These are phyloP conservation scores for Saccostrea echinata DNA, from an alignment of 1,140 invertebrate genomes.

Conservation along the genomic window DNA sequence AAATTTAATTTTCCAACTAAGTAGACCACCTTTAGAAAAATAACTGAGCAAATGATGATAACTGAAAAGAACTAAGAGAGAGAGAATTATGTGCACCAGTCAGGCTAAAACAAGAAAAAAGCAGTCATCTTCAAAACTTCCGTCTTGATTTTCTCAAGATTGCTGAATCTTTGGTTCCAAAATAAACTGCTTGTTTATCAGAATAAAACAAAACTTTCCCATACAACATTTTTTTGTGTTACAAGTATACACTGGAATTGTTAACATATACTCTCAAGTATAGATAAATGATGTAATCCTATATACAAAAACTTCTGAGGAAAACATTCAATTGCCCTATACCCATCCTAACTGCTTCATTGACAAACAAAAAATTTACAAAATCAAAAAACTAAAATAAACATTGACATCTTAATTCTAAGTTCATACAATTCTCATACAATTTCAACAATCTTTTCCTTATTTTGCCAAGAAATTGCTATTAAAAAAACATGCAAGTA, in stretches of 20 bases:
- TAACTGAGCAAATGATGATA: not conserved
- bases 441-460: not conserved
- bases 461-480: not conserved
- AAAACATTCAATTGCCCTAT: constrained; percentile 2
- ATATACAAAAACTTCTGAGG: not conserved
- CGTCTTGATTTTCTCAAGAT: not conserved
- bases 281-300: constrained; percentile 36
- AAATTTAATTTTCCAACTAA: constrained; percentile 32
- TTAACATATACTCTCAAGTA: constrained; percentile 12
- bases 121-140: not conserved
- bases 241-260: constrained; percentile 31
- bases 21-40: not conserved
- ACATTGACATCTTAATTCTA: not conserved
- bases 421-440: not conserved
- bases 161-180: not conserved
- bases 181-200: constrained; percentile 9
- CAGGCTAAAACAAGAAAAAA: not conserved
- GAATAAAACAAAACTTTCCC: not conserved
- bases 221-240: constrained; percentile 4
- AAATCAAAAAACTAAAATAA: constrained; percentile 24
- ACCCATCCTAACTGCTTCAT: not conserved
- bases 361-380: not conserved
- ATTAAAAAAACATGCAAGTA: no score
- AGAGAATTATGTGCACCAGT: not conserved
- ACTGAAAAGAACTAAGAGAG: not conserved